Base-by-base conservation (phyloP, 2,113 vertebrate genomes). In the Ibidorhyncha struthersii region DNA sequence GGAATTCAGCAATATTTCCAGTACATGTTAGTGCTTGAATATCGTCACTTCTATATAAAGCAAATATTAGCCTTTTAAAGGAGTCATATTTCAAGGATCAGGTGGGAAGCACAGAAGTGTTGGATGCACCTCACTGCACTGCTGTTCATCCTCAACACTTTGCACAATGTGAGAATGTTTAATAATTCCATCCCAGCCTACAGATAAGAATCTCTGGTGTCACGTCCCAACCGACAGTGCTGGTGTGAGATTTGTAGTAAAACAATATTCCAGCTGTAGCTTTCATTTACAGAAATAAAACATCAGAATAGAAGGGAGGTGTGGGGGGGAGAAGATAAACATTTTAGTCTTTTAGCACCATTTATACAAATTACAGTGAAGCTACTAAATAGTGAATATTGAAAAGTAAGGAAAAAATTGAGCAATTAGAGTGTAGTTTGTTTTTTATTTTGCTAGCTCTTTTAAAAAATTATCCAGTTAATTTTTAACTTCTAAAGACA, bases 191-290 rank as follows among this genome's bases (percentile, higher is more conserved):
- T 81, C 93, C 96, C 97, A 97, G 97, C 94, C 96, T 96, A 95
- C 71, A 98, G 98, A 98, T 98, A 98, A 98, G 98, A 98, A 98
- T 98, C 98, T 98, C 96, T 98, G 95, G 98, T 98, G 98, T 98
- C 98, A 98, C 97, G 97, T 98, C 98, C 98, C 98, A 98, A 98
- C 97, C 63, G 66, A 97, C 98, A 98, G 97, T 95, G 97, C 97
- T 98, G 97, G 97, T 98, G 98, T 98, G 97, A 98, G 98, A 98
- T 98, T 98, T 98, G 97, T 97, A 96, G 98, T 98, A 98, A 98
- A 98, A 98, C 98, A 98, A 98, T 98, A 98, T 98, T 98, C 98
- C 98, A 98, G 98, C 98, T 98, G 98, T 98, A 98, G 97, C 96
- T 97, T 98, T 98, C 98, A 97, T 98, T 98, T 98, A 96, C 95